A percentile compares a stretch with the other conserved stretches of the same genome.
Evolutionary conservation across 92 coral and sea anemone genomes (phyloP).

Genomic region (Phenganax marumi): DNA sequence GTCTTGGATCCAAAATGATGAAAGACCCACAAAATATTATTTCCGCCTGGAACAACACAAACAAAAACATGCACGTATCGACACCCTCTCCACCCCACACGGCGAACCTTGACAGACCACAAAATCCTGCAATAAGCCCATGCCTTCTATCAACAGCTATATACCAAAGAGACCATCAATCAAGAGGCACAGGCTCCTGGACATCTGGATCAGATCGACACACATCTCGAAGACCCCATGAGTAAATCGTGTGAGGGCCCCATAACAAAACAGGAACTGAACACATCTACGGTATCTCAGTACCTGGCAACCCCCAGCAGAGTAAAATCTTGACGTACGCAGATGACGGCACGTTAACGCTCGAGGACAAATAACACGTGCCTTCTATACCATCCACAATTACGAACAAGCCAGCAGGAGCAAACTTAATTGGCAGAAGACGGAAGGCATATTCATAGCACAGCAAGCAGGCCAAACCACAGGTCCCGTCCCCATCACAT

Average conservation of each 20-base stretch:
- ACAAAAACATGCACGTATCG: conserved; percentile 9
- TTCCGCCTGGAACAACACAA: conserved; percentile 27
- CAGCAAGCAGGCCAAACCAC: conserved; percentile 6
- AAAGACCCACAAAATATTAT: conserved; percentile 25
- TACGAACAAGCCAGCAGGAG: conserved; percentile 20
- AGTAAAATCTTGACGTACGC: too few species aligned
- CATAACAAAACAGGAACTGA: not conserved
- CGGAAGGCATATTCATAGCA: conserved; percentile 22
- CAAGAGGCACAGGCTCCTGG: not conserved
- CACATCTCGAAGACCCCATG: not conserved
- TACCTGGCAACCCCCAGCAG: not conserved
- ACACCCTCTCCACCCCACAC: not conserved
- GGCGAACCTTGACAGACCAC: too few species aligned
- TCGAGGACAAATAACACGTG: not conserved
- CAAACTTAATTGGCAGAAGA: conserved; percentile 14
- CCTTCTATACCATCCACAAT: not conserved
- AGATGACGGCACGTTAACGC: not conserved
- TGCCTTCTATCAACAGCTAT: too few species aligned
- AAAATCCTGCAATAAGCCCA: conserved; percentile 4
- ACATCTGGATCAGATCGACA: not conserved
- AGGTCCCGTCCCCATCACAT: conserved; percentile 27
- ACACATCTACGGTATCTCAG: not conserved
- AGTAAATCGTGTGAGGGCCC: conserved; percentile 7
- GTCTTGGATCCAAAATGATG: conserved; percentile 36
- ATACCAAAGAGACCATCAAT: conserved; percentile 8